A percentile compares a stretch with the other conserved stretches of the same genome.
phyloP scores from a whole-genome alignment of 2,888 invertebrate genomes.

The Parnassius smintheus region DNA sequence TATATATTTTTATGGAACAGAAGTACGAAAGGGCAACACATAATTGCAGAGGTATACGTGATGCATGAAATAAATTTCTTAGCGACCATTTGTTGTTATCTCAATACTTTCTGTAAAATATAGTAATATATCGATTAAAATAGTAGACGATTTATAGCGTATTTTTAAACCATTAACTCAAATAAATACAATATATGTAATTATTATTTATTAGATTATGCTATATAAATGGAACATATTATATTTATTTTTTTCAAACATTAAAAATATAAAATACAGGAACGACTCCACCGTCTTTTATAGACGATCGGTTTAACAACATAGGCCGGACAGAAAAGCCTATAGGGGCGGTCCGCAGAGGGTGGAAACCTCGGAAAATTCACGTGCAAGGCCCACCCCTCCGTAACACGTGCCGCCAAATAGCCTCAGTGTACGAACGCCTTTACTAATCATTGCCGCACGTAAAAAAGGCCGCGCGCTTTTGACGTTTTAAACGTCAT shows the following conservation, averaged over 20 bases:
- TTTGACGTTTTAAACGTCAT: constrained; percentile 59
- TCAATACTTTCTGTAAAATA: constrained; percentile 16
- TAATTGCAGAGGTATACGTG: constrained; percentile 57
- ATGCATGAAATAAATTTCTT: constrained; percentile 60
- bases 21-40: constrained; percentile 31
- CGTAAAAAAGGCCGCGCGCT: constrained; percentile 55
- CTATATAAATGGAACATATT: not conserved
- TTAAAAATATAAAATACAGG: not conserved
- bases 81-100: constrained; percentile 28
- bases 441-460: constrained; percentile 73
- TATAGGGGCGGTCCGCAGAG: constrained; percentile 80
- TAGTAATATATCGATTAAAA: too few relatives aligned
- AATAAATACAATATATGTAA: not conserved
- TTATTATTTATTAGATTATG: not conserved
- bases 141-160: too few relatives aligned
- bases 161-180: not conserved
- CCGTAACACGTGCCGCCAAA: constrained; percentile 75
- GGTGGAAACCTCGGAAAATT: constrained; percentile 81
- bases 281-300: constrained; percentile 55
- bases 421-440: constrained; percentile 73
- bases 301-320: constrained; percentile 78
- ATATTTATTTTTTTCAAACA: too few relatives aligned
- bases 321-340: constrained; percentile 82
- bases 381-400: constrained; percentile 77
- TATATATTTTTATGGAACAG: constrained; percentile 28